Evolutionary conservation across 2,113 vertebrate species (phyloP).

Genomic region (Misgurnus mizolepis): DNA sequence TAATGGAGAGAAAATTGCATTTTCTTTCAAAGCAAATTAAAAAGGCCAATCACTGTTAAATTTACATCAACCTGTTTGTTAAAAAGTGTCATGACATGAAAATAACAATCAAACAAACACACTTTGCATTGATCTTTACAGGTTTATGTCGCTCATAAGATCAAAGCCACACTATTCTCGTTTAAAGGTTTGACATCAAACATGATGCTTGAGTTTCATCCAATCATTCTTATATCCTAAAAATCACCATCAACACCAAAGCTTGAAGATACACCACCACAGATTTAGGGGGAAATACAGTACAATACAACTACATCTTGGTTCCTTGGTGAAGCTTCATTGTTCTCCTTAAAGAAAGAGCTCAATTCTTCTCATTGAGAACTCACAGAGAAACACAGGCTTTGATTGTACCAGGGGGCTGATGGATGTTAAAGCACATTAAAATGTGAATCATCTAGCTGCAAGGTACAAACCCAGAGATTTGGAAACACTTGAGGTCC

Average conservation of each 20-base stretch:
- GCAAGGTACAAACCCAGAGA: not conserved
- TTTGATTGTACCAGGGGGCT: conserved; percentile 41
- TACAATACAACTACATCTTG: not conserved
- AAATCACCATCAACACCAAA: too few relatives aligned
- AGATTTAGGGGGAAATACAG: not conserved
- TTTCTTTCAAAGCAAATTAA: not conserved
- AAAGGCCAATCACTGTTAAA: too few relatives aligned
- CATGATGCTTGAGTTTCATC: not conserved
- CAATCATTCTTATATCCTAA: not conserved
- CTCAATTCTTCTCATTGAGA: not conserved
- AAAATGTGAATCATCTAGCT: not conserved
- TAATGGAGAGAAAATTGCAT: not conserved
- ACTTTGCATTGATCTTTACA: not conserved
- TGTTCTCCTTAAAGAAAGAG: conserved; percentile 33
- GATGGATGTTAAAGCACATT: conserved; percentile 20
- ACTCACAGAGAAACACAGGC: conserved; percentile 22
- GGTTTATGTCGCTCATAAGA: not conserved
- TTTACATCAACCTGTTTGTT: too few relatives aligned
- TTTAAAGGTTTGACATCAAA: not conserved
- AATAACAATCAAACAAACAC: not conserved
- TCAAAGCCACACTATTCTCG: not conserved
- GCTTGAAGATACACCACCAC: not conserved
- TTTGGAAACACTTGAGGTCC: not conserved
- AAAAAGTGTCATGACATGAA: too few relatives aligned
- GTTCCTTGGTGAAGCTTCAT: not conserved